Conservation (phyloP, 1,140 invertebrate genomes). For the Chelonus insularis region DNA sequence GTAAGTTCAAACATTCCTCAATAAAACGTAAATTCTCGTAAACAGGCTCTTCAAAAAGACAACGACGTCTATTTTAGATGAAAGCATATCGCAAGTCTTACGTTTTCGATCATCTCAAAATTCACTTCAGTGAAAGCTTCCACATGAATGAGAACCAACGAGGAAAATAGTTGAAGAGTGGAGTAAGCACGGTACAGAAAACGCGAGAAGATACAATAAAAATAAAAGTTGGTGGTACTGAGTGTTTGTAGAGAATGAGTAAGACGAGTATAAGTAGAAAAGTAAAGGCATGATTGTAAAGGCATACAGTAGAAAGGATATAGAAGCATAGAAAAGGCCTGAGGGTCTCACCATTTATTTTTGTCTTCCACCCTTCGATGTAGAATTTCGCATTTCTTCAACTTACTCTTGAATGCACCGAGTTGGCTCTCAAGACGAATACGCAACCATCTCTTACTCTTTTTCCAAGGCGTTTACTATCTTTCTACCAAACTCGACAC, state of each 20-base stretch:
- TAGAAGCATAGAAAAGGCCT: slow-evolving; percentile 16
- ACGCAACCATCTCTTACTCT: neutral
- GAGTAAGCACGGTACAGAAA: no score
- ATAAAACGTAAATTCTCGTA: no score
- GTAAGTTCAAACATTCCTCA: no score
- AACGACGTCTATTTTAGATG: slow-evolving; percentile 3
- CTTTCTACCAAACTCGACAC: slow-evolving; percentile 24
- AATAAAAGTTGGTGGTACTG: neutral
- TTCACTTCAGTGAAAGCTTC: slow-evolving; percentile 44
- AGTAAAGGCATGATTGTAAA: slow-evolving; percentile 10
- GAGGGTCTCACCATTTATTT: slow-evolving; percentile 50
- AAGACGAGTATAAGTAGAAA: neutral
- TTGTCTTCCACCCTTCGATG: slow-evolving; percentile 31
- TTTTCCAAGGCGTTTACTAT: slow-evolving; percentile 13
- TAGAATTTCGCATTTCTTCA: slow-evolving; percentile 52
- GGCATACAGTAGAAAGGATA: slow-evolving; percentile 13
- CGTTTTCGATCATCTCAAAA: no score
- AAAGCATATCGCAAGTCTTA: slow-evolving; percentile 8
- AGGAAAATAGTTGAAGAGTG: slow-evolving; percentile 18
- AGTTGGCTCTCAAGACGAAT: slow-evolving; percentile 1
- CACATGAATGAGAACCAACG: slow-evolving; percentile 35
- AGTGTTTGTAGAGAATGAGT: neutral
- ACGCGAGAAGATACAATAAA: slow-evolving; percentile 10
- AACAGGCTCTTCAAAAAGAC: neutral
- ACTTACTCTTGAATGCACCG: slow-evolving; percentile 35